Evolutionary conservation across 2,888 invertebrate species (phyloP), one percentile per base, ranked within the genome.

Genomic region (Cephus pygmeus): DNA sequence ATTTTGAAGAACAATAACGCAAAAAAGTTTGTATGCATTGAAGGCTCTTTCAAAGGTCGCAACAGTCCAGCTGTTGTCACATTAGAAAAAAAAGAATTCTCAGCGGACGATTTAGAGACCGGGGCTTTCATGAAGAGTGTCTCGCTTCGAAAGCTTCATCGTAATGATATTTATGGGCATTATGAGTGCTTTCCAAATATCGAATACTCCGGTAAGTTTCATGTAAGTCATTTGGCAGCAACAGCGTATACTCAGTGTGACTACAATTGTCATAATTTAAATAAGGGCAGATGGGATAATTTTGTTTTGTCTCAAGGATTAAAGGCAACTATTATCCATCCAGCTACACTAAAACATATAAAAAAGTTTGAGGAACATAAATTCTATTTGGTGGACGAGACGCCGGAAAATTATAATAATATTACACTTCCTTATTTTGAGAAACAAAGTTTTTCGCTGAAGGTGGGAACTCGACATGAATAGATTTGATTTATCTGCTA

Each of bases 341-440:
- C 99, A 3, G 99, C 98, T 0, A 97, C 98, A 36, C 95, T 97
- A 77, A 97, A 97, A 89, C 98, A 99, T 87, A 95, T 99, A 30
- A 93, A 94, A 11, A 99, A 98, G 90, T 99, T 96, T 91, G 94
- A 95, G 12, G 92, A 93, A 40, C 96, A 97, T 85, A 94, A 95
- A 77, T 91, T 94, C 4, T 95, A 96, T 88, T 91, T 99, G 34
- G 93, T 99, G 11, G 92, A 95, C 79, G 99, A 99, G 92, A 98
- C 98, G 0, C 94, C 96, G 0, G 94, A 95, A 35, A 92, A 97
- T 76, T 99, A 99, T 89, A 90, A 95, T 83, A 94, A 93, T 34
- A 92, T 98, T 35, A 97, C 98, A 0, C 91, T 96, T 77, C 97
- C 97, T 0, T 94, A 95, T 91, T 92, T 99, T 76, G 92, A 94